Evolutionary conservation across 2,797 vertebrate species (phyloP), one percentile per base, ranked within the genome.

Genomic region (Petrocephalus schoutedeni): DNA sequence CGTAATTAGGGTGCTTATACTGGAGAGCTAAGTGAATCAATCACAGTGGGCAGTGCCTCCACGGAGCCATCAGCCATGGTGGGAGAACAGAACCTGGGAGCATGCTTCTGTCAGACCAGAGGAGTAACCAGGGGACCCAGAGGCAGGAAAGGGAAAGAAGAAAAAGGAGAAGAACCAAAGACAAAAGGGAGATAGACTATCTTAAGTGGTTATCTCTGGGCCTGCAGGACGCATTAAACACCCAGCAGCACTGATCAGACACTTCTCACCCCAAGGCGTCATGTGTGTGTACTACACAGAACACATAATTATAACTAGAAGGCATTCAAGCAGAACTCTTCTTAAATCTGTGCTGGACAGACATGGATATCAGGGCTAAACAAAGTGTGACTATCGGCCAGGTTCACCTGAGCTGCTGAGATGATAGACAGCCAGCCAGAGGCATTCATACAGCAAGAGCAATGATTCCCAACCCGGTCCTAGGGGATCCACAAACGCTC

Each of bases 381-480:
- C 57, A 86, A 89, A 89, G 71, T 86, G 84, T 88, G 90, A 91
- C 91, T 90, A 89, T 90, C 92, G 92, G 87, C 41, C 58, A 0
- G 91, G 89, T 88, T 90, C 86, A 19, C 51, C 83, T 36, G 82
- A 54, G 49, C 61, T 14, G 16, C 82, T 56, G 82, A 58, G 28
- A 87, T 91, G 91, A 91, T 0, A 41, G 91, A 80, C 86, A 41
- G 8, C 87, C 92, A 51, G 86, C 14, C 89, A 83, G 89, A 87
- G 87, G 14, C 77, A 89, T 88, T 23, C 89, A 90, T 54, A 54
- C 23, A 21, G 58, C 12, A 14, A 59, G 14, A 19, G 49, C 4
- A 82, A 14, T 89, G 90, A 36, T 71, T 36, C 67, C 32, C 67
- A 36, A 7, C 28, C 64, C 28, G 1, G 32, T 71, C 67, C 67